Conservation (phyloP, 2,888 invertebrate species). For the Oxyteleia sp. region DNA sequence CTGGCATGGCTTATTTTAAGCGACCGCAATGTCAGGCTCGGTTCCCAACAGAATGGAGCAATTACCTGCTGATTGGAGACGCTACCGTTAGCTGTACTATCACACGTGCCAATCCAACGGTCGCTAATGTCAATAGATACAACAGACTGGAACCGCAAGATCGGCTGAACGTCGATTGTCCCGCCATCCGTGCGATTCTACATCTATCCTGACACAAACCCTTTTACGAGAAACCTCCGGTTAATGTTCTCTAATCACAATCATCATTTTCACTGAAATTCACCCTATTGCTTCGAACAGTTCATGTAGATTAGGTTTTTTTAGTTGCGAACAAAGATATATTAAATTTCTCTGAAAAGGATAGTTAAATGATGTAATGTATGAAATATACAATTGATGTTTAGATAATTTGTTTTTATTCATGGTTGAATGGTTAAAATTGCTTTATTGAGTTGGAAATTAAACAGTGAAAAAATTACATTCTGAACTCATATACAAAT, state of each 20-base stretch:
- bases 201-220: constrained; percentile 62
- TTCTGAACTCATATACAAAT: no score
- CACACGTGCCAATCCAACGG: constrained; percentile 84
- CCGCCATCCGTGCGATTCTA: constrained; percentile 70
- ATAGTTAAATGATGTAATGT: no score
- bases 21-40: constrained; percentile 70
- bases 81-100: constrained; percentile 82
- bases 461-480: no score
- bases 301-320: neutral
- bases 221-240: constrained; percentile 60
- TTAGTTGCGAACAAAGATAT: no score
- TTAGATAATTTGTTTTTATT: no score
- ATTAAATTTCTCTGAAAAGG: no score
- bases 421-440: no score
- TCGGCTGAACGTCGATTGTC: constrained; percentile 76
- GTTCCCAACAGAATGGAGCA: constrained; percentile 83
- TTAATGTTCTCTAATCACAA: constrained; percentile 52
- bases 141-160: constrained; percentile 82
- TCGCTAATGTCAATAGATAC: constrained; percentile 85
- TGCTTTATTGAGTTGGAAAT: no score
- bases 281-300: neutral
- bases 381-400: no score
- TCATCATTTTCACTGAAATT: constrained; percentile 38
- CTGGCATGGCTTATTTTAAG: constrained; percentile 64
- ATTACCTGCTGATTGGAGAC: constrained; percentile 86